Evolutionary conservation across 2,888 invertebrate species (phyloP).

Genomic region (Drepanosiphum platanoidis): DNA sequence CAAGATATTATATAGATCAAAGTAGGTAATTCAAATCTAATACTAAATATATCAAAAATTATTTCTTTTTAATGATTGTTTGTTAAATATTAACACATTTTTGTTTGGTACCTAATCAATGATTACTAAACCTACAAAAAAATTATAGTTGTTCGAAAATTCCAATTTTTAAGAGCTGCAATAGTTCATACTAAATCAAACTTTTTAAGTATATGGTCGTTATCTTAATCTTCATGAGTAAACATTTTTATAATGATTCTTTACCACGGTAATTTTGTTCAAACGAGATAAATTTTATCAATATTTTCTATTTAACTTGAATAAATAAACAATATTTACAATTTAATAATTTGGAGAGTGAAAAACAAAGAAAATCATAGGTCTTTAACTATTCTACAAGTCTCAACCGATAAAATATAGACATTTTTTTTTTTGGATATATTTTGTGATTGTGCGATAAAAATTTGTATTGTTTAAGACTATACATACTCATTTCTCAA

Average conservation of each 20-base stretch:
- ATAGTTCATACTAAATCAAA: background rate
- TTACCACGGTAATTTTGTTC: background rate
- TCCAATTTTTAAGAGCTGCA: background rate
- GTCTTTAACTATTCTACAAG: background rate
- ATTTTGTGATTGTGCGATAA: background rate
- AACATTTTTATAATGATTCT: background rate
- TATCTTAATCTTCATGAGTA: background rate
- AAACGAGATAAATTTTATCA: background rate
- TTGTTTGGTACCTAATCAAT: background rate
- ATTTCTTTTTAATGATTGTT: background rate
- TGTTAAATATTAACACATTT: background rate
- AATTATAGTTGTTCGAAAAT: background rate
- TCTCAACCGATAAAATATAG: background rate
- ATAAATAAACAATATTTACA: background rate
- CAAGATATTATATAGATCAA: too few species aligned
- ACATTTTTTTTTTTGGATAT: background rate
- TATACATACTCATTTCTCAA: background rate
- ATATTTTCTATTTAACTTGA: too few species aligned
- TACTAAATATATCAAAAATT: too few species aligned
- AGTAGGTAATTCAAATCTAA: too few species aligned
- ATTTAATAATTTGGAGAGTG: background rate
- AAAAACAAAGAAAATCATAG: background rate
- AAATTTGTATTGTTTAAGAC: background rate
- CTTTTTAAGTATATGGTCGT: background rate
- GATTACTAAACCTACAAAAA: background rate